Evolutionary conservation across 2,113 vertebrate genomes (phyloP), one percentile per base, ranked within the genome.

Genomic region (Anguilla japonica): DNA sequence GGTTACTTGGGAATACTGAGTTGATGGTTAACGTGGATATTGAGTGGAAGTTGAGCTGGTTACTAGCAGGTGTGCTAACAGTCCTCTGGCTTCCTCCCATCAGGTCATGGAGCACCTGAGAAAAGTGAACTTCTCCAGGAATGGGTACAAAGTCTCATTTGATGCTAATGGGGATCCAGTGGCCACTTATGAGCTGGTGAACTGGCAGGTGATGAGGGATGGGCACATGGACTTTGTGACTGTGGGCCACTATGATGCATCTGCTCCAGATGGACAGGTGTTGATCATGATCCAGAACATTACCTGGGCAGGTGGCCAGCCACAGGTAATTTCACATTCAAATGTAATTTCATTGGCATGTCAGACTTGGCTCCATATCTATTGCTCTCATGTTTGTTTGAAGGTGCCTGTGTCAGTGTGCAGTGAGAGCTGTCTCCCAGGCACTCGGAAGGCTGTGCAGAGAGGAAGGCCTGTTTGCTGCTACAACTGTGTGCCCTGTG

Each of bases 391-490:
- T 71, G 4, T 26, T n/a, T 71, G 56, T 79, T 56, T 39, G 8
- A 39, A 94, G 94, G 89, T 93, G 3, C 94, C 94, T 20, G 82
- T 86, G 40, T 95, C 94, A 75, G 90, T 95, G 89, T 94, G 94
- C 88, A 90, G 88, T 87, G 80, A 90, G 0, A 94, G 91, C 50
- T 94, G 94, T 91, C 88, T 82, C 71, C 90, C 89, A 89, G 94
- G 94, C 71, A 92, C 92, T 79, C 92, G 91, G 41, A 94, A 93
- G 87, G 89, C 93, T 46, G 71, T 91, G 43, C 91, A 94, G 87
- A 93, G 90, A 89, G 90, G 92, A 86, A 94, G 91, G 83, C 93
- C 93, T 13, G 88, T 92, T 79, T 95, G 94, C 89, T 95, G 94
- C 82, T 93, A 92, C 86, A 92, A 93, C 29, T 95, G 94, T 85